Base-by-base conservation (phyloP, 1,140 invertebrate genomes). In the Drosophila truncata region DNA sequence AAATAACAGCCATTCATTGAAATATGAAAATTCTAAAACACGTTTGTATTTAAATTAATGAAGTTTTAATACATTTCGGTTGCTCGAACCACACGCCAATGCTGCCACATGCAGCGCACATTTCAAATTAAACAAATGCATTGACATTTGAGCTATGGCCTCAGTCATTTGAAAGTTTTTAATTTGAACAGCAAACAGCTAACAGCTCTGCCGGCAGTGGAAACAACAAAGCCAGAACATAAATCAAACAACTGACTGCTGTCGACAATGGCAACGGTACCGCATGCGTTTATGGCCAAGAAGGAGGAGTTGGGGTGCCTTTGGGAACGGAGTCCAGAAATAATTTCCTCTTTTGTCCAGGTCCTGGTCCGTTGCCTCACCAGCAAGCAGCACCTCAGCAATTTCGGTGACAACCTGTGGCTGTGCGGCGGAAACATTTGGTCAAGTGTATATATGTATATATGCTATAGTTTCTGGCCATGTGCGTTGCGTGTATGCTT, bases 241-340 rank as follows among this genome's bases (percentile, higher is more conserved):
- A 91, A 90, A 90, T 90, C 85, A 90, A 90, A 85, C 86, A 90
- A 83, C 75, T 90, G 85, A 85, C 85, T 88, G 83, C 80, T 76
- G 83, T 83, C 80, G 83, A 80, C 83, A 82, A 80, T 73, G 78
- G 33, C 31, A 31, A 31, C 10, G 47, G 47, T 5, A 60, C 54
- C 47, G 37, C 55, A 47, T 58, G 47, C 42, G 37, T 37, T 50
- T 47, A 35, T 41, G 77, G 82, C 60, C 59, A 66, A n/a, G 41
- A 52, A 35, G 25, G 49, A 29, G 33, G 49, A 29, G 33, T 42
- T 18, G 23, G 50, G 39, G 44, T 14, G 23, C 33, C 29, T 29
- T 1, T 35, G 18, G 46, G 29, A 18, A 29, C 23, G 10, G n/a
- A 50, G 33, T 82, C 60, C 63, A 58, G 62, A 74, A 57, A 61